Evolutionary conservation across 2,888 invertebrate species (phyloP).

Genomic region (Nymphalis c-album): DNA sequence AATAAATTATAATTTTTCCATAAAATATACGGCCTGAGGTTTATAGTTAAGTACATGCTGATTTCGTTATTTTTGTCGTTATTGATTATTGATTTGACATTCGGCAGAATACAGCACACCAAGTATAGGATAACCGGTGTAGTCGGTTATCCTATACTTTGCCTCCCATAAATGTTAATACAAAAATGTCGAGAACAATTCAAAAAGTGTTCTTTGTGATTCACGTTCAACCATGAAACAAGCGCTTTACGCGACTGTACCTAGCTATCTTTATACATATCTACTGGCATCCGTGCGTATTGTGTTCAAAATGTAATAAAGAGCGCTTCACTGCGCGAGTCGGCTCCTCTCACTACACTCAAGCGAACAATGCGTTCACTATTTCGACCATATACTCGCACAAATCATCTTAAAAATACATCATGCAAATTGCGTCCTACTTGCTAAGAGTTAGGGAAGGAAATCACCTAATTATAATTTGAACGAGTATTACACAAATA

Average conservation of each 20-base stretch:
- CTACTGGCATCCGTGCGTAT: constrained; percentile 43
- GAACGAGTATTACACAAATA: neutral
- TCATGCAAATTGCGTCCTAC: constrained; percentile 2
- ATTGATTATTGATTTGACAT: no score
- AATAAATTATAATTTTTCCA: no score
- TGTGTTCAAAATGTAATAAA: constrained; percentile 61
- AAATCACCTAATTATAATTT: constrained; percentile 19
- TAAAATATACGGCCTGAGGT: no score
- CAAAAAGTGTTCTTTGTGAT: constrained; percentile 33
- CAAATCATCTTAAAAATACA: constrained; percentile 27
- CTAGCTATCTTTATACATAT: constrained; percentile 42
- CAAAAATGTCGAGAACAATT: constrained; percentile 33
- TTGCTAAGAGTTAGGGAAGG: neutral
- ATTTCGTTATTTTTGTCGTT: no score
- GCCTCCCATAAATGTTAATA: constrained; percentile 11
- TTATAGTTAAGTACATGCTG: no score
- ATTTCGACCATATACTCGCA: constrained; percentile 41
- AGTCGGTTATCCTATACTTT: no score
- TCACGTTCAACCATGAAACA: constrained; percentile 30
- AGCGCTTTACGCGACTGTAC: constrained; percentile 42
- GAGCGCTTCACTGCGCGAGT: constrained; percentile 56
- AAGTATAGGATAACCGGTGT: neutral
- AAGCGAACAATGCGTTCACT: constrained; percentile 48
- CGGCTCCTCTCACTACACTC: constrained; percentile 44
- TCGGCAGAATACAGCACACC: no score